phyloP scores from a whole-genome alignment of 2,797 vertebrate species.

The Pseudocheirus occidentalis region DNA sequence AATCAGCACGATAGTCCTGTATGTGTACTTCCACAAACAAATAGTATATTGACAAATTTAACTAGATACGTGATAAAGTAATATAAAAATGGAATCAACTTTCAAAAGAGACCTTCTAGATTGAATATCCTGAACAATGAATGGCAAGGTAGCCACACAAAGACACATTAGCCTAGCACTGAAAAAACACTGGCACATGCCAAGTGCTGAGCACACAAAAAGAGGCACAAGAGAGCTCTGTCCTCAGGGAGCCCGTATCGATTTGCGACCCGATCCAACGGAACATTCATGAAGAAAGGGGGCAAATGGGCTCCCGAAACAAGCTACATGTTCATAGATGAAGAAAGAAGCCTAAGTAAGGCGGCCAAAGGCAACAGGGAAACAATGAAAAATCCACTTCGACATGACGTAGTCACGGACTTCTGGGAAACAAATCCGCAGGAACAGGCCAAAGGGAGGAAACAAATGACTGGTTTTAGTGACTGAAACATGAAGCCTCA shows the following conservation, averaged over 20 bases:
- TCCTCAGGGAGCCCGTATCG: not conserved
- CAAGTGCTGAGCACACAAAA: not conserved
- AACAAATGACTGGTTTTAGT: not conserved
- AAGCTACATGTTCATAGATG: not conserved
- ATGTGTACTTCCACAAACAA: not conserved
- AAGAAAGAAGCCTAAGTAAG: not conserved
- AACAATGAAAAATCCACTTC: conserved; percentile 19
- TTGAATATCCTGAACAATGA: conserved; percentile 16
- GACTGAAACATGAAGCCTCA: not conserved
- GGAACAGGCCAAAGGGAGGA: not conserved
- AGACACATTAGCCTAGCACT: not conserved
- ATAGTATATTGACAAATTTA: conserved; percentile 24
- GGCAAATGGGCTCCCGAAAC: not conserved
- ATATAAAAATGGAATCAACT: conserved; percentile 9
- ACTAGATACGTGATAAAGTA: not conserved
- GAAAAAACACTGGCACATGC: not conserved
- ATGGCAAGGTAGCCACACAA: not conserved
- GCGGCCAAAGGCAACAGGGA: conserved; percentile 1
- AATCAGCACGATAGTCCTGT: not conserved
- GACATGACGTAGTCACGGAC: not conserved
- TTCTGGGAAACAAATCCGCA: conserved; percentile 1
- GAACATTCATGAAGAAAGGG: not conserved
- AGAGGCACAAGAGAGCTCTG: not conserved
- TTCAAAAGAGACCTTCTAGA: conserved; percentile 16
- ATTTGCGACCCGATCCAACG: not conserved